Percentiles rank a stretch among this genome's conserved stretches.
These are phyloP conservation scores for Karalla daura DNA, from an alignment of 2,797 vertebrate genomes.

Conservation along the genomic window DNA sequence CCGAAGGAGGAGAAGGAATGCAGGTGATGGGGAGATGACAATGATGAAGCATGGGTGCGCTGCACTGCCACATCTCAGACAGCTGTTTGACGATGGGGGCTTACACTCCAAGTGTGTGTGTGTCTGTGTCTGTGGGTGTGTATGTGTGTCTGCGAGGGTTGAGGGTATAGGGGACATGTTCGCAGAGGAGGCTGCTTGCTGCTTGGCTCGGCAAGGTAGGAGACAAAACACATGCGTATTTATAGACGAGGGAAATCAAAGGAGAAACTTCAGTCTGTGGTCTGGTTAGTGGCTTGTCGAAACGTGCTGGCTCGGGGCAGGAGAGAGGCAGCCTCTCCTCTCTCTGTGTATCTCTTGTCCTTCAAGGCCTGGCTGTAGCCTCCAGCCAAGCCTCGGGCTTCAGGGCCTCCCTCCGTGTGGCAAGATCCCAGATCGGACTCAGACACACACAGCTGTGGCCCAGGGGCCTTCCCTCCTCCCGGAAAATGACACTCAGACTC, in stretches of 20 bases:
- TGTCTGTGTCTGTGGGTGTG: constrained; percentile 27
- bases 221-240: constrained; percentile 20
- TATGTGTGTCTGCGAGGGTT: no score
- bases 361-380: constrained; percentile 73
- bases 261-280: constrained; percentile 20
- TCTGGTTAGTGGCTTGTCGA: constrained; percentile 12
- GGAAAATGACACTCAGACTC: constrained; percentile 66
- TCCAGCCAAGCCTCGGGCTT: constrained; percentile 71
- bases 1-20: constrained; percentile 71
- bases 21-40: constrained; percentile 85
- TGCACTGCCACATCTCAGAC: constrained; percentile 70
- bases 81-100: constrained; percentile 78
- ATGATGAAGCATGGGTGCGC: constrained; percentile 74
- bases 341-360: constrained; percentile 56
- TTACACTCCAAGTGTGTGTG: constrained; percentile 38
- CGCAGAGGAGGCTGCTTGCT: constrained; percentile 15
- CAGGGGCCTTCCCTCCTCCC: constrained; percentile 65
- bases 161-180: constrained; percentile 32
- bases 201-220: background rate
- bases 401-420: constrained; percentile 70
- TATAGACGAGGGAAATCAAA: constrained; percentile 14
- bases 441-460: constrained; percentile 76
- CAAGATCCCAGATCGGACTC: constrained; percentile 75
- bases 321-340: constrained; percentile 43
- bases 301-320: constrained; percentile 33